Conservation (phyloP, 2,888 invertebrate species). For the Girardia tigrina region DNA sequence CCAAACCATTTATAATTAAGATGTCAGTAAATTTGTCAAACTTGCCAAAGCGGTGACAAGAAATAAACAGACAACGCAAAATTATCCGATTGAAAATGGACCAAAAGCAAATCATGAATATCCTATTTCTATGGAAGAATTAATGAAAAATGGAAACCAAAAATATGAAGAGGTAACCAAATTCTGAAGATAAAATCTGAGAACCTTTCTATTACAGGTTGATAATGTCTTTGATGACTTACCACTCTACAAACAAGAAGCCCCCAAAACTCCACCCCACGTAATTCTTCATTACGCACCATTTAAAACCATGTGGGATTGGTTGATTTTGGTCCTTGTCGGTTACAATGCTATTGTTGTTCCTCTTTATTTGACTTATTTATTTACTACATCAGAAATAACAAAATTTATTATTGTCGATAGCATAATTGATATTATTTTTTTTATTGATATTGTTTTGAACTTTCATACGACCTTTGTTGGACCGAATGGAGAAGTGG, state of each 20-base stretch:
- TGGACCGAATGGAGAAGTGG: slow-evolving; percentile 68
- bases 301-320: slow-evolving; percentile 97
- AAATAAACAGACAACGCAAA: slow-evolving; percentile 56
- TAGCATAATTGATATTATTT: slow-evolving; percentile 96
- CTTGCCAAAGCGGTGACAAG: slow-evolving; percentile 88
- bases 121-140: background rate
- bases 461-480: slow-evolving; percentile 99
- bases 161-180: background rate
- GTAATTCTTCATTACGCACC: slow-evolving; percentile 98
- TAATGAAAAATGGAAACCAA: background rate
- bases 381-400: slow-evolving; percentile 70
- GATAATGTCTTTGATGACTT: background rate
- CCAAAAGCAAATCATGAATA: background rate
- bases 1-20: slow-evolving; percentile 52
- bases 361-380: slow-evolving; percentile 98
- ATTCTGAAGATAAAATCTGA: background rate
- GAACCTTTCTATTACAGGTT: background rate
- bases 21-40: slow-evolving; percentile 93
- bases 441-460: slow-evolving; percentile 98
- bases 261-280: slow-evolving; percentile 97
- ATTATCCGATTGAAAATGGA: slow-evolving; percentile 6
- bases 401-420: slow-evolving; percentile 51
- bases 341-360: slow-evolving; percentile 98
- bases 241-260: slow-evolving; percentile 63
- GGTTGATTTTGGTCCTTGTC: slow-evolving; percentile 96